phyloP scores from a whole-genome alignment of 2,888 invertebrate species.

The Leptogaster cylindrica region DNA sequence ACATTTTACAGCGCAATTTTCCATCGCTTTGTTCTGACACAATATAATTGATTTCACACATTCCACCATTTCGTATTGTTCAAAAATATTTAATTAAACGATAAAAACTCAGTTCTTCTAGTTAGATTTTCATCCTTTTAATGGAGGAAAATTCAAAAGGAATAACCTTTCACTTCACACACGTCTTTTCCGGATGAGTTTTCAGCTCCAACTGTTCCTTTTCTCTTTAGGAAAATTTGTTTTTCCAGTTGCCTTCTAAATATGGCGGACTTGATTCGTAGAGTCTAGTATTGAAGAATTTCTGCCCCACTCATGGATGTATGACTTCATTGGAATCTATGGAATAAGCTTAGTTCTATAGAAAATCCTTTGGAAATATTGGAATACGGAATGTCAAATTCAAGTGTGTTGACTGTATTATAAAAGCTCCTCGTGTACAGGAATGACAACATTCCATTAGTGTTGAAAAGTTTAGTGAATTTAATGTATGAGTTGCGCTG shows the following conservation, averaged over 20 bases:
- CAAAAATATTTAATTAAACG: too few species aligned
- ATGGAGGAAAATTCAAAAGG: conserved; percentile 20
- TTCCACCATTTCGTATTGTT: too few species aligned
- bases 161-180: background rate
- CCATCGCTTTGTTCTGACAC: too few species aligned
- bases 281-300: background rate
- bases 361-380: conserved; percentile 6
- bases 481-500: background rate
- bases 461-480: background rate
- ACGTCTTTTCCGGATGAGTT: conserved; percentile 45
- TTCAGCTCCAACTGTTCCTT: conserved; percentile 45
- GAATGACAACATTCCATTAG: background rate
- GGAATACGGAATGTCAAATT: conserved; percentile 28
- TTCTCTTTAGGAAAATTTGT: conserved; percentile 22
- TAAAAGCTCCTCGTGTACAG: background rate
- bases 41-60: too few species aligned
- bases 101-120: conserved; percentile 6
- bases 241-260: conserved; percentile 26
- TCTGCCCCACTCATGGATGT: background rate
- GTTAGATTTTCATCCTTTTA: background rate
- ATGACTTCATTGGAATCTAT: background rate
- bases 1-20: too few species aligned
- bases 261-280: conserved; percentile 15
- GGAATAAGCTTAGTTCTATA: background rate
- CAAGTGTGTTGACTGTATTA: background rate